Evolutionary conservation across 2,888 invertebrate genomes (phyloP), one percentile per base, ranked within the genome.

Genomic region (Drosophila quinaria): DNA sequence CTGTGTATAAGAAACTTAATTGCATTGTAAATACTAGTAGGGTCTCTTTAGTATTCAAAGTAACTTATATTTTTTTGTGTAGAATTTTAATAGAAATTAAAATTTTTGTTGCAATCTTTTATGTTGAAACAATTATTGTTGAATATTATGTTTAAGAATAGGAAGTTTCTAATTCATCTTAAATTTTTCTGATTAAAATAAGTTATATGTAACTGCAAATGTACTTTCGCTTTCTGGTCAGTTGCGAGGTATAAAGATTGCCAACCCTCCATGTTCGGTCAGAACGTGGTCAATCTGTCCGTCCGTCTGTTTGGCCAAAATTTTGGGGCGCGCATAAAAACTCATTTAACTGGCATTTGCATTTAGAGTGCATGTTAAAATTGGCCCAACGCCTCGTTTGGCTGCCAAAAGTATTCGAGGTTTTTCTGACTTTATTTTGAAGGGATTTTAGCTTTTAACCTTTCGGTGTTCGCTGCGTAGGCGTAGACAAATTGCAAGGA

Each of bases 311-410:
- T 29, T 35, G 22, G 31, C 33, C 35, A 6, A 51, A 47, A 37
- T 39, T 49, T 52, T 33, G 51, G 51, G 52, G 61, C 75, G 71
- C 66, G 69, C 72, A 76, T 80, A 75, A 85, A 89, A 87, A 87
- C 87, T 89, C 87, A 85, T 87, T 87, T 85, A 81, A 85, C 75
- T 89, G 85, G 79, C 79, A 89, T 87, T 87, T 87, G 82, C 87
- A 81, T 89, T 87, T 85, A 82, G 89, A 87, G 81, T 88, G 84
- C 88, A 86, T 77, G 83, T 77, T 68, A 55, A 67, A 46, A 65
- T 58, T 13, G 39, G 52, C 22, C 44, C 42, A 22, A 22, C 49
- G 50, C 66, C 52, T 41, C 67, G 51, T 50, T 37, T 54, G 50
- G 33, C 47, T 29, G 29, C 51, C 39, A 50, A 74, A 75, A 65